Evolutionary conservation across 2,113 vertebrate genomes (phyloP).

Genomic region (Heterochromis multidens): DNA sequence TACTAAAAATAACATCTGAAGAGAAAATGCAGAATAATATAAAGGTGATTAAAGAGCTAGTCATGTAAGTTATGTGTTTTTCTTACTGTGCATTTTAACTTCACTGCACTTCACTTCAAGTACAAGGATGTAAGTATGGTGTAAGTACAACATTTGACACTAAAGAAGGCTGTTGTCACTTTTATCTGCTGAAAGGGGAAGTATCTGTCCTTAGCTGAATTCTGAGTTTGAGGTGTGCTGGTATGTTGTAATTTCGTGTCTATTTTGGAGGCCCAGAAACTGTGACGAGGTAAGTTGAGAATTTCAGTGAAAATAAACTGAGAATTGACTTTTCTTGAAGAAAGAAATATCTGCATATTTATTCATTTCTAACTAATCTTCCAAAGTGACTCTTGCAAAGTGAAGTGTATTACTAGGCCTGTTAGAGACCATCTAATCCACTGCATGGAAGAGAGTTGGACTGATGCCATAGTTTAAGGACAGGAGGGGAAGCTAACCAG

Average conservation of each 20-base stretch:
- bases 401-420: neutral
- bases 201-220: too few species aligned
- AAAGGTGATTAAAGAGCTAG: neutral
- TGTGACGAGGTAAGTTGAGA: neutral
- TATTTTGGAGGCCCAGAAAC: neutral
- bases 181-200: neutral
- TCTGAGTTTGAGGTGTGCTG: neutral
- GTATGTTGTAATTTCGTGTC: neutral
- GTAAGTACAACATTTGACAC: neutral
- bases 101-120: too few species aligned
- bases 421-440: neutral
- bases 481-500: neutral
- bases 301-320: neutral
- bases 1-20: neutral
- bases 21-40: neutral
- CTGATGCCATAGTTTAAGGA: neutral
- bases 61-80: too few species aligned
- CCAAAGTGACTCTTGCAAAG: neutral
- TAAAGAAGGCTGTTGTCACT: neutral
- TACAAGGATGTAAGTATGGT: too few species aligned
- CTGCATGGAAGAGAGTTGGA: neutral
- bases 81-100: too few species aligned
- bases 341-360: neutral
- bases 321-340: neutral
- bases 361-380: neutral